Evolutionary conservation across 1,140 invertebrate species (phyloP).

Genomic region (Megathymus violae): DNA sequence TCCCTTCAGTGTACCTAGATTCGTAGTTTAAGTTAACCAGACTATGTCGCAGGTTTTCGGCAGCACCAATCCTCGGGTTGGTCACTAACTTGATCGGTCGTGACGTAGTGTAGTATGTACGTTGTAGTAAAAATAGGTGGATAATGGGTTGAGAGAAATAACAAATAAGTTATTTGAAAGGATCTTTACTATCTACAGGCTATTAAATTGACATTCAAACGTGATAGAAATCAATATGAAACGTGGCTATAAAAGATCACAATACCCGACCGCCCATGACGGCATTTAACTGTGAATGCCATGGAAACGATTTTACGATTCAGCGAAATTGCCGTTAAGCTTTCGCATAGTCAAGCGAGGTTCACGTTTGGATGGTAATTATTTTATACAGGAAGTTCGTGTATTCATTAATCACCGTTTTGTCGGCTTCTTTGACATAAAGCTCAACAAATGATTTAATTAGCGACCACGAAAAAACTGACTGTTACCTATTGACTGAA

Average conservation of each 20-base stretch:
- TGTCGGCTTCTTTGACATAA: background rate
- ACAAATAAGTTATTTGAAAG: no score
- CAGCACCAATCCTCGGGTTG: no score
- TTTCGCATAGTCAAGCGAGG: constrained; percentile 9
- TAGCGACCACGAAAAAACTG: background rate
- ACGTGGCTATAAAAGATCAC: constrained; percentile 19
- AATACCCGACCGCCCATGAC: constrained; percentile 23
- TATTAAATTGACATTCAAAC: constrained; percentile 27
- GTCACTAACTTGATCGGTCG: no score
- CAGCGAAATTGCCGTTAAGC: constrained; percentile 14
- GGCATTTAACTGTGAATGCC: constrained; percentile 13
- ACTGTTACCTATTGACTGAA: background rate
- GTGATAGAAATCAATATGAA: constrained; percentile 17
- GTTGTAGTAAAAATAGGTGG: no score
- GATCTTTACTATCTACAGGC: background rate
- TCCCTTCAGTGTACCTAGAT: no score
- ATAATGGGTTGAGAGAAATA: no score
- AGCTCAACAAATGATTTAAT: background rate
- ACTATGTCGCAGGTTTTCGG: no score
- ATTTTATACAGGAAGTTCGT: constrained; percentile 25
- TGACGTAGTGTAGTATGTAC: no score
- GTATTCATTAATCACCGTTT: constrained; percentile 8
- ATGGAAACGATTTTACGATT: constrained; percentile 26
- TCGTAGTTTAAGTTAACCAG: no score
- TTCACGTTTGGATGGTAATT: constrained; percentile 25